Conservation (phyloP, 2,888 invertebrate species). For the Chouioia cunea region DNA sequence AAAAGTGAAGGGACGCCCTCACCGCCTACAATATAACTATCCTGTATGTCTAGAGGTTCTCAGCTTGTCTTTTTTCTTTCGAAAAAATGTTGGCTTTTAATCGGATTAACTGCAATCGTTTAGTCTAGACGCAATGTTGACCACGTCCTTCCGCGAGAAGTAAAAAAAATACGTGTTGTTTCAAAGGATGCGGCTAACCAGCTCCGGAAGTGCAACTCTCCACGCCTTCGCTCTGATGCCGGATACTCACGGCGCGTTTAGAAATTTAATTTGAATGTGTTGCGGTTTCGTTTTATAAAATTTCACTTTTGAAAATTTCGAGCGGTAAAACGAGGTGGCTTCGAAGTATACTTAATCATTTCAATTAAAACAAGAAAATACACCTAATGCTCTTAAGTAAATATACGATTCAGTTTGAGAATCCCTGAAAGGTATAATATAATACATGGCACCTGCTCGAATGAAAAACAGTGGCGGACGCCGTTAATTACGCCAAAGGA, state of each 20-base stretch:
- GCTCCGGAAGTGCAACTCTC: constrained; percentile 52
- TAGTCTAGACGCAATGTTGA: constrained; percentile 8
- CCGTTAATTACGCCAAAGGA: constrained; percentile 57
- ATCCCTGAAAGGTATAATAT: constrained; percentile 43
- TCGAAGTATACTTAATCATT: neutral
- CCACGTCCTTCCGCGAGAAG: constrained; percentile 43
- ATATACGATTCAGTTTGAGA: constrained; percentile 47
- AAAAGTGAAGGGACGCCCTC: constrained; percentile 17
- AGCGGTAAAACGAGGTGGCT: neutral
- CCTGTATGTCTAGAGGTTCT: neutral
- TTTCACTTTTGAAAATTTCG: neutral
- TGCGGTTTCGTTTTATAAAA: no score
- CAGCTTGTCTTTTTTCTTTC: constrained; percentile 11
- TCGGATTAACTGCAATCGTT: neutral
- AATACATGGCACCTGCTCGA: constrained; percentile 57
- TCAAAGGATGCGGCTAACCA: constrained; percentile 60
- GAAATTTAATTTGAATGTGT: constrained; percentile 21
- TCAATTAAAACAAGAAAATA: no score
- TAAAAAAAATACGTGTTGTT: constrained; percentile 8
- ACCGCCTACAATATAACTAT: constrained; percentile 23
- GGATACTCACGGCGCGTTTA: constrained; percentile 20
- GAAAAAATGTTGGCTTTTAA: neutral
- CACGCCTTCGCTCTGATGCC: constrained; percentile 19
- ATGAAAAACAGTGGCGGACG: constrained; percentile 52
- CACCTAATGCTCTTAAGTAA: no score